Evolutionary conservation across 1,140 invertebrate species (phyloP).

Genomic region (Hylaeus volcanicus): DNA sequence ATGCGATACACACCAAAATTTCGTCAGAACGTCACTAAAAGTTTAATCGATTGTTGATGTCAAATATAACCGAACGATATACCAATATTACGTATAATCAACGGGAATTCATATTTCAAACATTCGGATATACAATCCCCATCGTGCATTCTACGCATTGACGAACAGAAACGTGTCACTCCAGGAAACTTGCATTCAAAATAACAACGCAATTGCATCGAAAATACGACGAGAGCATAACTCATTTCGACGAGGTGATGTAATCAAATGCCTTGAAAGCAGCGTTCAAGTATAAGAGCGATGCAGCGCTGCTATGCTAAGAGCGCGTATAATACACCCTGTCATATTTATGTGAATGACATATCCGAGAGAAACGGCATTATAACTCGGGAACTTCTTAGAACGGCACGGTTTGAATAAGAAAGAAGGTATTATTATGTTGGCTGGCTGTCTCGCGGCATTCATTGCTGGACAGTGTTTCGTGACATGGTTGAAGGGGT

Average conservation of each 20-base stretch:
- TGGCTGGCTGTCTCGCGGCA: constrained; percentile 1
- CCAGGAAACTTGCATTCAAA: background rate
- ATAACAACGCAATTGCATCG: background rate
- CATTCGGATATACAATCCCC: no score
- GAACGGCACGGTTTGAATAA: constrained; percentile 17
- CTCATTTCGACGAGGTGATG: background rate
- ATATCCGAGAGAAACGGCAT: constrained; percentile 33
- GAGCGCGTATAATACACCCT: constrained; percentile 25
- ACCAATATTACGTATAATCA: no score
- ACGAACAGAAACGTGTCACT: background rate
- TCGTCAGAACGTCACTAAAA: no score
- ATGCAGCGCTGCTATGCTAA: background rate
- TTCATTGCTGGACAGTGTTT: constrained; percentile 40
- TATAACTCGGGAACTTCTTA: constrained; percentile 32
- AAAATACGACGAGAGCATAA: background rate
- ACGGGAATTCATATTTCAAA: no score
- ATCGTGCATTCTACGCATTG: background rate
- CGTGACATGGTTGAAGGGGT: constrained; percentile 20
- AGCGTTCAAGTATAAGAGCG: constrained; percentile 8
- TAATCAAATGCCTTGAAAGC: constrained; percentile 26
- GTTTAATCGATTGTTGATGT: no score
- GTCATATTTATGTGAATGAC: constrained; percentile 36
- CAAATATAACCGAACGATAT: no score
- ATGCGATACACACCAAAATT: no score
- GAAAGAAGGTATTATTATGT: constrained; percentile 48